Base-by-base conservation (phyloP, 1,140 invertebrate species). In the Neocloeon triangulifer region DNA sequence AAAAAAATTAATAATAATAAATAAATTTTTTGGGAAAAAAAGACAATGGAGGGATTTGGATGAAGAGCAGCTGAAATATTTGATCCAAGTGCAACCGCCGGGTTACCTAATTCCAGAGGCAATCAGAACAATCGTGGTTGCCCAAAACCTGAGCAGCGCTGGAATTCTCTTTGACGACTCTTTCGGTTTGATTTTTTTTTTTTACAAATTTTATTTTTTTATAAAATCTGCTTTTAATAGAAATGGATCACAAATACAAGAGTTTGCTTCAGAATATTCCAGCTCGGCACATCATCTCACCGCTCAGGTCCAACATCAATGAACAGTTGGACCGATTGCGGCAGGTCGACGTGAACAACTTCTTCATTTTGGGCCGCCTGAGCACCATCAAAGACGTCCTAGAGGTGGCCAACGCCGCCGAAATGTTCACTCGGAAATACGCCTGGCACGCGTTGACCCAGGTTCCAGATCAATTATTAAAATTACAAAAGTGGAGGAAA, bases 201-300 rank as follows among this genome's bases (percentile, higher is more conserved):
- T 7, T 35, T 41, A 25, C 3, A 46, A 9, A 13, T 26, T 21
- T 34, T 32, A 13, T 35, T 7, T 25, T 18, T 19, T 36, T 31
- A 45, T 49, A 15, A 27, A 6, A 12, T 14, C 12, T 14, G n/a
- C n/a, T n/a, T n/a, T n/a, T n/a, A n/a, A n/a, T 50, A 76, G 70
- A 79, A 1, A 84, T 89, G 75, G 78, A 85, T 41, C 78, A 88
- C 54, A 86, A 89, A 51, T 88, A 85, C 53, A 85, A 85, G 50
- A 79, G 79, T 5, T 51, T 89, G 2, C 51, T 89, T 9, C 63
- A 82, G 46, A 88, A 89, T 51, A 71, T 88, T 17, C 75, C 80
- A 12, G 82, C 80, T 0, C 59, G 81, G 2, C 81, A 88, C 46
- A 69, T 85, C 1, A 85, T 84, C 34, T 44, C 36, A 18, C 40